Evolutionary conservation across 2,888 invertebrate genomes (phyloP).

Genomic region (Lycocerus yunnanus): DNA sequence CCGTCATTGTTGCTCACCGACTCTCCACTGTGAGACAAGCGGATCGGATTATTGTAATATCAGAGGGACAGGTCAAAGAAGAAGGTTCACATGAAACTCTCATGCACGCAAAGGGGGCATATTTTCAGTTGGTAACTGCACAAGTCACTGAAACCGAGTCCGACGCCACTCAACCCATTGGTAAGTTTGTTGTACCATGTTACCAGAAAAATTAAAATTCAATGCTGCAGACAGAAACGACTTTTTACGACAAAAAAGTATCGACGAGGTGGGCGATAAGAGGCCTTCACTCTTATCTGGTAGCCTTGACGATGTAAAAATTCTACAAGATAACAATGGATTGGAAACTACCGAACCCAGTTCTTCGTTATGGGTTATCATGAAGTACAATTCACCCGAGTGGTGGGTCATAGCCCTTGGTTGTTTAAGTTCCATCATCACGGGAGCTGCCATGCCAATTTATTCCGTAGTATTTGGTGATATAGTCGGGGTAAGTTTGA

Average conservation of each 20-base stretch:
- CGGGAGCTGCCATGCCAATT: conserved; percentile 73
- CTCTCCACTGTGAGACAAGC: conserved; percentile 75
- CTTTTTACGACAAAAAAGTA: conserved; percentile 3
- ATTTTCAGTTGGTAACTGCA: conserved; percentile 71
- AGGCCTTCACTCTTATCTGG: background rate
- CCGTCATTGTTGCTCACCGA: conserved; percentile 79
- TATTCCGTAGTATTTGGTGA: conserved; percentile 75
- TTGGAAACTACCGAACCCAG: background rate
- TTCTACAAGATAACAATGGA: too few species aligned
- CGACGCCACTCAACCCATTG: background rate
- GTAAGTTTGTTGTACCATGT: background rate
- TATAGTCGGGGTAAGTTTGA: conserved; percentile 65
- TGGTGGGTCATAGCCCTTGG: conserved; percentile 69
- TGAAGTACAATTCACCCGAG: conserved; percentile 69
- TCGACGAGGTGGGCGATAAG: background rate
- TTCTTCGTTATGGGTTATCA: conserved; percentile 52
- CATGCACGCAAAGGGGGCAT: conserved; percentile 68
- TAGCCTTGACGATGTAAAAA: background rate
- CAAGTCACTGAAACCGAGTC: conserved; percentile 61
- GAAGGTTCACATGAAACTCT: conserved; percentile 72
- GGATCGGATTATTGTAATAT: conserved; percentile 73
- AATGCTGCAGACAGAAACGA: background rate
- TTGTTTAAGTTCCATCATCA: conserved; percentile 63
- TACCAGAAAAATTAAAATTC: background rate
- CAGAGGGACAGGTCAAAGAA: conserved; percentile 70